Percentiles rank a stretch among this genome's conserved stretches.
Conservation (phyloP, 2,797 vertebrate species). For the Yasuhikotakia modesta region DNA sequence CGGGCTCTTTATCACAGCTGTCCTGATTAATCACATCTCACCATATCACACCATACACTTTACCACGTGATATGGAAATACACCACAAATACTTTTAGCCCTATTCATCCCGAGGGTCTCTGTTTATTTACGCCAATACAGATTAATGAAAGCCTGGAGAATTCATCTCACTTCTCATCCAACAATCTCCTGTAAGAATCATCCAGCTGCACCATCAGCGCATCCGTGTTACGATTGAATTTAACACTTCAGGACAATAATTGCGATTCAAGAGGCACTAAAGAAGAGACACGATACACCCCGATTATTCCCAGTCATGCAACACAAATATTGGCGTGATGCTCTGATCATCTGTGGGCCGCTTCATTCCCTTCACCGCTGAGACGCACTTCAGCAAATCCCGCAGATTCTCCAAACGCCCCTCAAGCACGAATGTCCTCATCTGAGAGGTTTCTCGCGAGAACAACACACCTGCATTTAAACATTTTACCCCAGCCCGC, state of each 20-base stretch:
- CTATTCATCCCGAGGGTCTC: neutral
- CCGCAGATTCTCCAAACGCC: conserved; percentile 74
- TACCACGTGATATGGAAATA: conserved; percentile 24
- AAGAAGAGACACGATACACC: conserved; percentile 82
- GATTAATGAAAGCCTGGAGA: conserved; percentile 5
- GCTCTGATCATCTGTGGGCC: conserved; percentile 87
- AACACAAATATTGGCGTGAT: conserved; percentile 99
- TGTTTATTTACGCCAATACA: conserved; percentile 13
- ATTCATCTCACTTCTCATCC: conserved; percentile 17
- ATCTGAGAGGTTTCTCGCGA: conserved; percentile 57
- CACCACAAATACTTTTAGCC: neutral
- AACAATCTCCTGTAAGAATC: conserved; percentile 72
- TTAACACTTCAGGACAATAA: conserved; percentile 84
- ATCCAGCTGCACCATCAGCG: conserved; percentile 80
- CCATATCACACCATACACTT: conserved; percentile 11
- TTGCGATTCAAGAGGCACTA: conserved; percentile 87
- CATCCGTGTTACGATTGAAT: conserved; percentile 70
- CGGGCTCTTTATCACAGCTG: conserved; percentile 20
- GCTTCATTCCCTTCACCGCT: conserved; percentile 84
- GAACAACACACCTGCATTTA: conserved; percentile 54
- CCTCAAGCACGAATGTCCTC: conserved; percentile 79
- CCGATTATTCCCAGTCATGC: conserved; percentile 98
- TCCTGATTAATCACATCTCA: conserved; percentile 29
- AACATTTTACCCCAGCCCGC: neutral
- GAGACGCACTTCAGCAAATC: conserved; percentile 86